Evolutionary conservation across 2,888 invertebrate genomes (phyloP).

Genomic region (Mythimna impura): DNA sequence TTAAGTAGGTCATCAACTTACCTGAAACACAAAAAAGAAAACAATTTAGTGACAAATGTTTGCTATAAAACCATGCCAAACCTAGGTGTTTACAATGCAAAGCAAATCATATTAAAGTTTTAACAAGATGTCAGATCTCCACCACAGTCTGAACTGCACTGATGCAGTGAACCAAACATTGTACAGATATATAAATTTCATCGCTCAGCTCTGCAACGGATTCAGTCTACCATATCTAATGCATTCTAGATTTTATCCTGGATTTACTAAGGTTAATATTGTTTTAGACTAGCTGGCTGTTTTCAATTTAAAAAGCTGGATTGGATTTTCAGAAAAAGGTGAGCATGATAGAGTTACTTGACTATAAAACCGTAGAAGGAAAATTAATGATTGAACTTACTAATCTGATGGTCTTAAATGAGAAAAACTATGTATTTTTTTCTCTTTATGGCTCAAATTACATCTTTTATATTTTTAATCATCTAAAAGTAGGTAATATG

Average conservation of each 20-base stretch:
- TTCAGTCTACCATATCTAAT: slow-evolving; percentile 42
- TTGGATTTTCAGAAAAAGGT: neutral
- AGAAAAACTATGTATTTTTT: neutral
- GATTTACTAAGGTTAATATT: slow-evolving; percentile 21
- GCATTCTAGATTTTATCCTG: slow-evolving; percentile 41
- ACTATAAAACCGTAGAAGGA: too few species aligned
- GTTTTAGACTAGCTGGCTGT: slow-evolving; percentile 10
- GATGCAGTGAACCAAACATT: slow-evolving; percentile 33
- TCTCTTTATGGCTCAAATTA: neutral
- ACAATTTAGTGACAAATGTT: neutral
- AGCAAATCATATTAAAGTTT: neutral
- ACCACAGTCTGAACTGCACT: slow-evolving; percentile 13
- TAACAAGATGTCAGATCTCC: slow-evolving; percentile 6
- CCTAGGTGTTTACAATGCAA: too few species aligned
- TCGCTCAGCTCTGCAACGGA: slow-evolving; percentile 26
- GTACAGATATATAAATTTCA: slow-evolving; percentile 30
- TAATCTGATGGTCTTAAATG: neutral
- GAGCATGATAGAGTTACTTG: neutral
- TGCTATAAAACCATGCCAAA: too few species aligned
- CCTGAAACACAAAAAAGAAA: slow-evolving; percentile 21
- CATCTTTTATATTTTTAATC: neutral
- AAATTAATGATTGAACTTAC: too few species aligned
- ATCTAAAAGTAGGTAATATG: too few species aligned
- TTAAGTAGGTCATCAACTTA: slow-evolving; percentile 10
- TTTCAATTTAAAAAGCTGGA: neutral